Base-by-base conservation (phyloP, 2,888 invertebrate genomes). In the Cordilura impudica region DNA sequence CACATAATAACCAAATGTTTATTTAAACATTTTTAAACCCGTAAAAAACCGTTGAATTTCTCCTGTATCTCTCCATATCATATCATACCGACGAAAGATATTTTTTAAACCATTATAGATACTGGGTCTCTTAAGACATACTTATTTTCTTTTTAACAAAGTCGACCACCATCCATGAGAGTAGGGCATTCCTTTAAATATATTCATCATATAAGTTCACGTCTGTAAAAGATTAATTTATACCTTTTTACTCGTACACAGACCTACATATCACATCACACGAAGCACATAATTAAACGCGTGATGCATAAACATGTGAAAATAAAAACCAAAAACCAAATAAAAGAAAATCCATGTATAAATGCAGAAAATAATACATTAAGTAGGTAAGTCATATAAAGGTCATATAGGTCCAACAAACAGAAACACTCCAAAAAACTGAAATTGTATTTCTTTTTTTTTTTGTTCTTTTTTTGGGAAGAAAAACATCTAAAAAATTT, bases 261-360 rank as follows among this genome's bases (percentile, higher is more conserved):
- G 58, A 66, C 61, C 51, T 65, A 63, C 81, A 77, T 71, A 82
- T n/a, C 81, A 79, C 86, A 86, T 85, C 86, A 86, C 85, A 86
- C 86, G 87, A 84, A 86, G 84, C 87, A 87, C 86, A 85, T 87
- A 87, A 87, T 85, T 87, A 87, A 86, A 85, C 86, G 87, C 85
- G 87, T 87, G 87, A 87, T 86, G 87, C 86, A 87, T 86, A 85
- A 86, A 87, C 85, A 86, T 84, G 82, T 85, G 26, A 45, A 71
- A 71, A 23, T 61, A 12, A 67, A 78, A 43, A 73, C 10, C 14
- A 16, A 8, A 18, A 2, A 56, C 8, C 21, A 12, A 54, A 65
- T 56, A 19, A 39, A 14, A 49, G 12, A 49, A 6, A 7, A 7
- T 45, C 1, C 14, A 16, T n/a, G 4, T 26, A 14, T 19, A n/a